phyloP scores from a whole-genome alignment of 2,113 vertebrate genomes.

The Megaptera novaeangliae region DNA sequence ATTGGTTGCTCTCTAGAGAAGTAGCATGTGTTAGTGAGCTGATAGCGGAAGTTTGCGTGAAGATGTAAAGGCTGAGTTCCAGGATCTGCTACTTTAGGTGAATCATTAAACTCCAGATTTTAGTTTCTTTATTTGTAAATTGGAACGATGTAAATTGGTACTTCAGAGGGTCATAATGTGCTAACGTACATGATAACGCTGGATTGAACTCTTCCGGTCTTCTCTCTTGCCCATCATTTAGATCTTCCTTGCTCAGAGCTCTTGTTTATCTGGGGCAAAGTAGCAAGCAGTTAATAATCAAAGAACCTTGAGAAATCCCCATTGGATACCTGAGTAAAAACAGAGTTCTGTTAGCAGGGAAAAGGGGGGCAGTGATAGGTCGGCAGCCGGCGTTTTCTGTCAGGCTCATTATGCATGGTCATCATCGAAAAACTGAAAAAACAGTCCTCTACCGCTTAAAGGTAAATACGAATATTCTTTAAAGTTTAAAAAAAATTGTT shows the following conservation, averaged over 20 bases:
- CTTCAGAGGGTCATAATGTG: neutral
- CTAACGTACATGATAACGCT: neutral
- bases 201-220: neutral
- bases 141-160: neutral
- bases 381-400: neutral
- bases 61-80: neutral
- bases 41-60: neutral
- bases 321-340: neutral
- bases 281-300: neutral
- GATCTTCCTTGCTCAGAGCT: neutral
- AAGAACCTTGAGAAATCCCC: neutral
- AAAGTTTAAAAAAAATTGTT: neutral
- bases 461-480: neutral
- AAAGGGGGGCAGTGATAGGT: neutral
- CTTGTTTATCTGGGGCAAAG: neutral
- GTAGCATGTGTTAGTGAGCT: neutral
- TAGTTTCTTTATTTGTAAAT: slow-evolving; percentile 20
- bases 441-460: neutral
- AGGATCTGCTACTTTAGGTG: neutral
- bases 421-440: neutral
- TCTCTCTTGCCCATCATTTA: neutral
- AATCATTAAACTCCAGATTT: neutral
- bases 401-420: neutral
- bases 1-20: neutral
- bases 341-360: neutral